Conservation (phyloP, 2,888 invertebrate species). For the Drosophila mimica region DNA sequence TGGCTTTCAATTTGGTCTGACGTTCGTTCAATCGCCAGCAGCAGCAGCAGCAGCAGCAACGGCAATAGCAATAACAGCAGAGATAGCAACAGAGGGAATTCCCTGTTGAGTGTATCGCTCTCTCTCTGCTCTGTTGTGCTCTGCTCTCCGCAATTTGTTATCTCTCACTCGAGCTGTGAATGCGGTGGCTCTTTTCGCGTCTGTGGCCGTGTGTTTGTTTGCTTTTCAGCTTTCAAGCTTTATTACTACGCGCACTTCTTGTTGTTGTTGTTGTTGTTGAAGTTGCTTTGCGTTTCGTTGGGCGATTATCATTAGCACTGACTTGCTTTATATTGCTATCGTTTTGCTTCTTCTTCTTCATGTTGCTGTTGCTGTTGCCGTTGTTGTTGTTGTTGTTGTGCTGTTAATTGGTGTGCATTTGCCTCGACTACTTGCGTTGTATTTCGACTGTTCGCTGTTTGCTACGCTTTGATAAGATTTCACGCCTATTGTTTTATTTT, state of each 20-base stretch:
- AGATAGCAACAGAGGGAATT: conserved; percentile 73
- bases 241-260: conserved; percentile 43
- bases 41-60: conserved; percentile 26
- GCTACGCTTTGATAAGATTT: conserved; percentile 51
- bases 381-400: conserved; percentile 32
- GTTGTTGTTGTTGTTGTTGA: conserved; percentile 31
- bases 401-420: conserved; percentile 57
- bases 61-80: conserved; percentile 11
- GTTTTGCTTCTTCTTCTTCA: conserved; percentile 1
- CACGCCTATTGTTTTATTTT: conserved; percentile 18
- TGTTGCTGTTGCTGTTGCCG: conserved; percentile 26
- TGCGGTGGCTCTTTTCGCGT: conserved; percentile 20
- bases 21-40: conserved; percentile 33
- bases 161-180: conserved; percentile 41
- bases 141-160: conserved; percentile 23
- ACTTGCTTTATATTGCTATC: conserved; percentile 25
- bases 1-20: conserved; percentile 54
- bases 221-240: conserved; percentile 53
- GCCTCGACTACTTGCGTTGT: conserved; percentile 28
- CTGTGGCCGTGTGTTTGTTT: conserved; percentile 40
- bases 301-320: conserved; percentile 62
- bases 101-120: conserved; percentile 57
- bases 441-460: conserved; percentile 29
- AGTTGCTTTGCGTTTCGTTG: conserved; percentile 49
- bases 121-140: not conserved